A percentile compares a stretch with the other conserved stretches of the same genome.
Conservation (phyloP, 1,140 invertebrate species). For the Calycopis cecrops region DNA sequence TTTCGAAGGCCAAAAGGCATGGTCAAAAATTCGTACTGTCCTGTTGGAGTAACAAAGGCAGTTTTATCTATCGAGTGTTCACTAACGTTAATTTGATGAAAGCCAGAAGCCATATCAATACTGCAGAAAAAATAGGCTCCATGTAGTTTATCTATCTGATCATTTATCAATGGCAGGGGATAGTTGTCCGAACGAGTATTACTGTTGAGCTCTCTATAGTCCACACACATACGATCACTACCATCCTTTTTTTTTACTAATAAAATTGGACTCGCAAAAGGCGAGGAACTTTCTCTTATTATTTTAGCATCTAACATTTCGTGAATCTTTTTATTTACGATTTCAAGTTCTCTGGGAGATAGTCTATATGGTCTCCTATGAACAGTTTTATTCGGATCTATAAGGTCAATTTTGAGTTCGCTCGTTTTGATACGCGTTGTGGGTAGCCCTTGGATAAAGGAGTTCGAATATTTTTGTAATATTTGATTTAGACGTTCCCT, state of each 20-base stretch:
- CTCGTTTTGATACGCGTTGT: conserved; percentile 12
- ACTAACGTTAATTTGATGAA: too few species aligned
- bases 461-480: neutral
- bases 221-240: neutral
- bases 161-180: too few species aligned
- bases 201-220: neutral
- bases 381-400: conserved; percentile 24
- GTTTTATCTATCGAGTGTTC: too few species aligned
- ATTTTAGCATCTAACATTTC: conserved; percentile 19
- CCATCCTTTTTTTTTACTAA: conserved; percentile 9
- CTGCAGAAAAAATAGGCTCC: too few species aligned
- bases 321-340: conserved; percentile 19
- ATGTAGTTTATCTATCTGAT: too few species aligned
- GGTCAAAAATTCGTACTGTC: conserved; percentile 36
- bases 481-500: neutral
- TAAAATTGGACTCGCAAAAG: conserved; percentile 6
- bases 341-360: conserved; percentile 3
- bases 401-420: conserved; percentile 12
- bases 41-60: too few species aligned
- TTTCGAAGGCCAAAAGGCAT: conserved; percentile 33
- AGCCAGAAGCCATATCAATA: too few species aligned
- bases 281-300: conserved; percentile 21
- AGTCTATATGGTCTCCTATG: conserved; percentile 21
- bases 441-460: neutral
- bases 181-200: too few species aligned